A percentile compares a stretch with the other conserved stretches of the same genome.
Evolutionary conservation across 2,797 vertebrate species (phyloP).

Genomic region (Coccyzus lansbergi): DNA sequence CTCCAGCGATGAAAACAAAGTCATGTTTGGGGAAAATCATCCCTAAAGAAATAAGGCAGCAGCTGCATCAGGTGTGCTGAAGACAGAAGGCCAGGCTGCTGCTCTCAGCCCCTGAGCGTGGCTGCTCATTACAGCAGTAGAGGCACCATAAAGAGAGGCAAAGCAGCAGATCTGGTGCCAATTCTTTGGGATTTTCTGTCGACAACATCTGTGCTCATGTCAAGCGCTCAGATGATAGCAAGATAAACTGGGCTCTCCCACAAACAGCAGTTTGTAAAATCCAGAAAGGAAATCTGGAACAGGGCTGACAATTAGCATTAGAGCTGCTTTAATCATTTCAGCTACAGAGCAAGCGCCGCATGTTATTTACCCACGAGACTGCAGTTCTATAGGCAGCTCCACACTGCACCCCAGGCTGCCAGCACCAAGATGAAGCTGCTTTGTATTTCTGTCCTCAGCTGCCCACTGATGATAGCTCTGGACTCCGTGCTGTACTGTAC

Average conservation of each 20-base stretch:
- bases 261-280: conserved; percentile 31
- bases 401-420: background rate
- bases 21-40: background rate
- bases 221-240: background rate
- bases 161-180: conserved; percentile 28
- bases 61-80: conserved; percentile 1
- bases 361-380: background rate
- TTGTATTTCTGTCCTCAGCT: background rate
- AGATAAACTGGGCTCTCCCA: conserved; percentile 38
- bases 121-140: background rate
- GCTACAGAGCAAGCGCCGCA: background rate
- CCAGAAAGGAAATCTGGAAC: conserved; percentile 50
- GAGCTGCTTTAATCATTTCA: background rate
- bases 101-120: accelerated
- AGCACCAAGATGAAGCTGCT: accelerated
- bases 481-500: accelerated
- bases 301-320: conserved; percentile 23
- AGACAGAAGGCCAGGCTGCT: background rate
- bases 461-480: background rate
- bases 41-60: background rate
- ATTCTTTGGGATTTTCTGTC: conserved; percentile 33
- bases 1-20: background rate
- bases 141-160: background rate
- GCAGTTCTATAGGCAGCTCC: accelerated
- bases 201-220: conserved; percentile 51